These are phyloP conservation scores for Diorhabda elongata DNA, from an alignment of 1,140 invertebrate species.

Conservation along the genomic window DNA sequence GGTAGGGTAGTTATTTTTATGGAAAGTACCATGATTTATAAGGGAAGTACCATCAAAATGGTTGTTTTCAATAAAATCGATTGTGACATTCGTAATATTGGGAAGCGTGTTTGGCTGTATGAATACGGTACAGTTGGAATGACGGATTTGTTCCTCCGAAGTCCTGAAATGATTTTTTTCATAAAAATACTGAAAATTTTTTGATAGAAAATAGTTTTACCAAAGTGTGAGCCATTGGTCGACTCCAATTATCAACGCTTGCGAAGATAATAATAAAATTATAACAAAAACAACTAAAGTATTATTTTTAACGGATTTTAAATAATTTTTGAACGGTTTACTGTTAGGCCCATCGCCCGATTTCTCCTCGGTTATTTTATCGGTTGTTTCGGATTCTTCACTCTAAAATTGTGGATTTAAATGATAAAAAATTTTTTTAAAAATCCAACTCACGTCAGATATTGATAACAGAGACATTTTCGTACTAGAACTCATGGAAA, in stretches of 20 bases:
- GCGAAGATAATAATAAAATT: not conserved
- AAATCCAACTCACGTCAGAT: no score
- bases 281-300: not conserved
- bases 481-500: not conserved
- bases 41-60: no score
- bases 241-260: slow-evolving; percentile 55
- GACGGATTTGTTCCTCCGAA: slow-evolving; percentile 32
- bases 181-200: not conserved
- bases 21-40: no score
- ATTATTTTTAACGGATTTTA: slow-evolving; percentile 3
- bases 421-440: no score
- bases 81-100: no score
- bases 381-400: no score
- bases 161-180: slow-evolving; percentile 28
- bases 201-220: slow-evolving; percentile 41
- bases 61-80: no score
- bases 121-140: slow-evolving; percentile 5
- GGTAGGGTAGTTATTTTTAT: no score
- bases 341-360: not conserved
- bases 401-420: no score
- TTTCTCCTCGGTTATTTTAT: not conserved
- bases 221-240: slow-evolving; percentile 80
- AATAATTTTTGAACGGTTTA: slow-evolving; percentile 13
- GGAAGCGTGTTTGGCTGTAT: not conserved
- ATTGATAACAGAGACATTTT: not conserved